Evolutionary conservation across 2,797 vertebrate species (phyloP), one percentile per base, ranked within the genome.

Genomic region (Gambelia wislizenii): DNA sequence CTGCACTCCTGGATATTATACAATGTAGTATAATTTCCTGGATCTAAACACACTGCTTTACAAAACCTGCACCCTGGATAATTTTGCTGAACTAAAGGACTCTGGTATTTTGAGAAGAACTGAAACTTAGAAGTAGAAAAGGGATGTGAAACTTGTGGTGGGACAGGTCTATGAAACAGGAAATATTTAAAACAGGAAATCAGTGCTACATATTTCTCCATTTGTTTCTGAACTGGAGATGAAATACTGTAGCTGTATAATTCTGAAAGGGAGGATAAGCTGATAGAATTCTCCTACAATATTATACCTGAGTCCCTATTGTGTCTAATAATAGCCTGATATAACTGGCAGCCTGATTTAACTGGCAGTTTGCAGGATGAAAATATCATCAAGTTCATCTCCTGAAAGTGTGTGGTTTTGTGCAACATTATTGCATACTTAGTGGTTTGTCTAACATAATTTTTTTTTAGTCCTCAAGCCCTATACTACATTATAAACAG

Each of bases 221-320:
- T 69, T 90, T 85, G 44, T 80, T 85, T 83, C 0, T 0, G 54
- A 16, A 30, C 6, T 4, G 88, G 75, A 47, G 83, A 90, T n/a
- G 83, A 89, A 86, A 64, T 25, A 12, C 33, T 1, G 82, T 91
- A 89, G 92, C 42, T 94, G 94, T 91, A 89, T 94, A 88, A 95
- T 92, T 83, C 89, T 0, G 0, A 70, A 22, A 61, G 61, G 79
- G 18, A 54, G 75, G 84, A 36, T 25, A 36, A 44, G 85, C 39
- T 52, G 64, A 78, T 47, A 85, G 75, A 86, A 94, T 90, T 86
- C 88, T 90, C 89, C 92, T 91, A 91, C 72, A 69, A 82, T n/a
- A 80, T 59, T 18, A 22, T 7, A 3, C 36, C 44, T 61, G 82
- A 59, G 76, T 54, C 89, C 64, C 4, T 75, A 44, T 78, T 13